phyloP scores from a whole-genome alignment of 2,888 invertebrate species.

The Tiliacea aurago region DNA sequence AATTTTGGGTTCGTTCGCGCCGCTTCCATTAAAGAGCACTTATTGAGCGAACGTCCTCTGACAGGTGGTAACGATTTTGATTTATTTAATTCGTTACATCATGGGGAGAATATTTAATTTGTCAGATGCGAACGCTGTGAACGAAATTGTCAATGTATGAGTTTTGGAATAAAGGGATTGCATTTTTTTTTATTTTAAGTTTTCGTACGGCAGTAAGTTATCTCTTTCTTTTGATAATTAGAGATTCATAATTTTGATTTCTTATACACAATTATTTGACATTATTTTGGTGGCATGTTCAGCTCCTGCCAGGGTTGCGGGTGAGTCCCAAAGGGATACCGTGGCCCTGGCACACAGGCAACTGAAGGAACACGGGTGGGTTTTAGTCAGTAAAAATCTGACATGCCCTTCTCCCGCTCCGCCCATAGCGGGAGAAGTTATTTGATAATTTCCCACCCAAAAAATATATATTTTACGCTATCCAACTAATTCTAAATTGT shows the following conservation, averaged over 20 bases:
- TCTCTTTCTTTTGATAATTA: not conserved
- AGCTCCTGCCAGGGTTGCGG: no score
- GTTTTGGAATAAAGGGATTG: conserved; percentile 33
- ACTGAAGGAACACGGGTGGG: no score
- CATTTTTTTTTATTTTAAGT: not conserved
- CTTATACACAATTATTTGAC: not conserved
- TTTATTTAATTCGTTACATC: conserved; percentile 75
- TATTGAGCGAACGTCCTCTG: conserved; percentile 69
- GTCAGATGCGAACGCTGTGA: conserved; percentile 63
- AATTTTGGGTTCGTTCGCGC: conserved; percentile 67
- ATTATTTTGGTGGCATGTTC: not conserved
- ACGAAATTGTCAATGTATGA: conserved; percentile 51
- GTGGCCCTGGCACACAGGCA: no score
- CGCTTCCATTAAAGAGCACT: conserved; percentile 73
- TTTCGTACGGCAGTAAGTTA: not conserved
- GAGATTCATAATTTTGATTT: not conserved
- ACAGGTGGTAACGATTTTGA: conserved; percentile 74
- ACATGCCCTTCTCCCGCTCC: no score
- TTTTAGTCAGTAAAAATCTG: no score
- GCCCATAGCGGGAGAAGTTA: no score
- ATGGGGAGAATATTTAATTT: conserved; percentile 72
- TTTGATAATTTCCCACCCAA: no score
- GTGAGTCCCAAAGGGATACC: no score
- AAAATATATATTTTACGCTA: no score
- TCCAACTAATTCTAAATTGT: no score